phyloP scores from a whole-genome alignment of 2,113 vertebrate species.

The Myanophis thanlyinensis region DNA sequence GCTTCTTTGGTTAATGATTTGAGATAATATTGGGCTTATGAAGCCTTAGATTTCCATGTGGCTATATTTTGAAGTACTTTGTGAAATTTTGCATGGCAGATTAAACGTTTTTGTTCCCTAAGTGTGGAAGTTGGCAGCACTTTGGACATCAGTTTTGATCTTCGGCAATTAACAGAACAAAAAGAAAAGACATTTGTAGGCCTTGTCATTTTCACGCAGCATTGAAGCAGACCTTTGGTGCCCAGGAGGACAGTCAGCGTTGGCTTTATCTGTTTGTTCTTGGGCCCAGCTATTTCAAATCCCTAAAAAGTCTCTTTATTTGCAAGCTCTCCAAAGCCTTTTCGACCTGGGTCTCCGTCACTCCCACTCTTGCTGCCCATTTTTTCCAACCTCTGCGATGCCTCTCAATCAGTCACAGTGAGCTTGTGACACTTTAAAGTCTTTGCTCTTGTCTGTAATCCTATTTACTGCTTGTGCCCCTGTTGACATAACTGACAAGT shows the following conservation, averaged over 20 bases:
- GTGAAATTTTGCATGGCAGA: background rate
- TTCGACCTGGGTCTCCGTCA: slow-evolving; percentile 11
- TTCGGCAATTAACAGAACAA: background rate
- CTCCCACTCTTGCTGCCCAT: background rate
- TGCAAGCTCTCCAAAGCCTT: slow-evolving; percentile 11
- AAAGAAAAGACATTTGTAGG: background rate
- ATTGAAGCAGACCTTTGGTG: background rate
- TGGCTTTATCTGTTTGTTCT: background rate
- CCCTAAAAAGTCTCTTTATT: background rate
- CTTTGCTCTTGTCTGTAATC: slow-evolving; percentile 15
- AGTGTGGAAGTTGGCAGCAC: background rate
- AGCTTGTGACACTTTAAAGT: slow-evolving; percentile 19
- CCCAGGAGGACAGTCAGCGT: background rate
- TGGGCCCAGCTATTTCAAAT: slow-evolving; percentile 24
- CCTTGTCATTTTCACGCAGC: background rate
- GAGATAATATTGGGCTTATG: slow-evolving; percentile 28
- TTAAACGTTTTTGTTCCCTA: background rate
- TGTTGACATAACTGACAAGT: slow-evolving; percentile 22
- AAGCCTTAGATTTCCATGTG: slow-evolving; percentile 20
- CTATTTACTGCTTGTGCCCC: background rate
- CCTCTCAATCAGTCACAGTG: slow-evolving; percentile 29
- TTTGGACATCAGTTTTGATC: background rate
- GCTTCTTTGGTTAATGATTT: slow-evolving; percentile 24
- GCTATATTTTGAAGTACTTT: background rate
- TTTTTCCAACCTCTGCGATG: slow-evolving; percentile 11